A percentile compares a stretch with the other conserved stretches of the same genome.
Conservation (phyloP, 2,888 invertebrate genomes). For the Augiades crinisus region DNA sequence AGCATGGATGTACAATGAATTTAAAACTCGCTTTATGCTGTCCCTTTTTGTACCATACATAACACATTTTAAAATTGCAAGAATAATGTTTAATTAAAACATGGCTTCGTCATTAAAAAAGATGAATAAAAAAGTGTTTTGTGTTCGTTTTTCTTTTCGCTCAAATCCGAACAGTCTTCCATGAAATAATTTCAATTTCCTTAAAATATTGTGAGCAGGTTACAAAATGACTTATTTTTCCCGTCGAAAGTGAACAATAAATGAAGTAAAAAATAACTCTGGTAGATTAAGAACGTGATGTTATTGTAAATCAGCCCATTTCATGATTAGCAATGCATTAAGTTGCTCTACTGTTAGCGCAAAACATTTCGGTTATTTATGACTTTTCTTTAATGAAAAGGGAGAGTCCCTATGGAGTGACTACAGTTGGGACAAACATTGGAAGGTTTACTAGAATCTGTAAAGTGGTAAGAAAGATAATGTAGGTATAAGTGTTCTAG, state of each 20-base stretch:
- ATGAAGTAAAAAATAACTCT: slow-evolving; percentile 11
- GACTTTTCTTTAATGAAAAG: background rate
- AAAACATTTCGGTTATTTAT: background rate
- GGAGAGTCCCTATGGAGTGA: too few species aligned
- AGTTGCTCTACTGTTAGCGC: slow-evolving; percentile 7
- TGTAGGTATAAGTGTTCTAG: too few species aligned
- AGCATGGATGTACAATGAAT: background rate
- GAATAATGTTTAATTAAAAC: background rate
- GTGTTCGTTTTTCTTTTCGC: background rate
- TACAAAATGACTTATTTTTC: slow-evolving; percentile 8
- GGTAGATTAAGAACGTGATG: slow-evolving; percentile 27
- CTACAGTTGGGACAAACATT: too few species aligned
- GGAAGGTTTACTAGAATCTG: too few species aligned
- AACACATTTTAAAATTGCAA: background rate
- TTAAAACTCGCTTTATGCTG: background rate
- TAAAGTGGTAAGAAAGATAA: too few species aligned
- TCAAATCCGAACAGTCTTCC: background rate
- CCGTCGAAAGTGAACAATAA: background rate
- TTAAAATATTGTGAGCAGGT: slow-evolving; percentile 5
- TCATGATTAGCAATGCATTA: slow-evolving; percentile 28
- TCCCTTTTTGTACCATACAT: background rate
- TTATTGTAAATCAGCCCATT: slow-evolving; percentile 26
- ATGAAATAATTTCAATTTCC: background rate
- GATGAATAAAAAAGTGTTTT: background rate
- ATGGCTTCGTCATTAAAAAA: background rate